These are phyloP conservation scores for Rhynchopsitta pachyrhyncha DNA, from an alignment of 2,113 vertebrate species.

Conservation along the genomic window DNA sequence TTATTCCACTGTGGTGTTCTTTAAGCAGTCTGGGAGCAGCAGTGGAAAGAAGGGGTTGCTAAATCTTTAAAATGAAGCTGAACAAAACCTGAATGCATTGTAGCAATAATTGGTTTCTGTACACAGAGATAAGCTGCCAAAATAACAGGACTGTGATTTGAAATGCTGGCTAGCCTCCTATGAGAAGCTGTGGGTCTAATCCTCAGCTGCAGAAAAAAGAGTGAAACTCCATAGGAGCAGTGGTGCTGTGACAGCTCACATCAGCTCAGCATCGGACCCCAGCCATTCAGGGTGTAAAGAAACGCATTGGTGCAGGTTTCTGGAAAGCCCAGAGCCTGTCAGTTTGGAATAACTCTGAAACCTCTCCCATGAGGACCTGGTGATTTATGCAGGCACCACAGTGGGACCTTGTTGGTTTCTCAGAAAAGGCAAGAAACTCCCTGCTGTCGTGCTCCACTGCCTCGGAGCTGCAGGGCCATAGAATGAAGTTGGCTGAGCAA, in stretches of 20 bases:
- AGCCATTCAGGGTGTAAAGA: fast-evolving
- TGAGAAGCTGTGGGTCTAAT: not conserved
- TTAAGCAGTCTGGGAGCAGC: not conserved
- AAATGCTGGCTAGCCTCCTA: conserved; percentile 23
- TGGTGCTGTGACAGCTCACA: not conserved
- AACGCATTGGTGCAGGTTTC: not conserved
- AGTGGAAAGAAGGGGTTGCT: not conserved
- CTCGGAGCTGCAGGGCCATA: fast-evolving
- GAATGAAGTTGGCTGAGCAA: not conserved
- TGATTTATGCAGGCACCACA: not conserved
- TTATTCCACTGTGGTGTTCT: not conserved
- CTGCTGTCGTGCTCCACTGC: not conserved
- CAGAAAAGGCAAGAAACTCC: not conserved
- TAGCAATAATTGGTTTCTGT: conserved; percentile 63
- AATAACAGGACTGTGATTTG: conserved; percentile 35
- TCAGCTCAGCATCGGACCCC: fast-evolving
- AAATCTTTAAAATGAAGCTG: conserved; percentile 6
- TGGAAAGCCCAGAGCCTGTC: not conserved
- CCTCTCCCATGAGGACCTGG: not conserved
- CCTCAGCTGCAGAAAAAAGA: not conserved
- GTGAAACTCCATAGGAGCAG: not conserved
- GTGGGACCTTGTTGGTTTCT: not conserved
- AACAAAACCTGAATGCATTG: conserved; percentile 13
- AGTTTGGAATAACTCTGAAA: not conserved
- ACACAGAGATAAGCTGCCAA: conserved; percentile 56